Evolutionary conservation across 1,140 invertebrate species (phyloP), one percentile per base, ranked within the genome.

Genomic region (Sweltsa coloradensis): DNA sequence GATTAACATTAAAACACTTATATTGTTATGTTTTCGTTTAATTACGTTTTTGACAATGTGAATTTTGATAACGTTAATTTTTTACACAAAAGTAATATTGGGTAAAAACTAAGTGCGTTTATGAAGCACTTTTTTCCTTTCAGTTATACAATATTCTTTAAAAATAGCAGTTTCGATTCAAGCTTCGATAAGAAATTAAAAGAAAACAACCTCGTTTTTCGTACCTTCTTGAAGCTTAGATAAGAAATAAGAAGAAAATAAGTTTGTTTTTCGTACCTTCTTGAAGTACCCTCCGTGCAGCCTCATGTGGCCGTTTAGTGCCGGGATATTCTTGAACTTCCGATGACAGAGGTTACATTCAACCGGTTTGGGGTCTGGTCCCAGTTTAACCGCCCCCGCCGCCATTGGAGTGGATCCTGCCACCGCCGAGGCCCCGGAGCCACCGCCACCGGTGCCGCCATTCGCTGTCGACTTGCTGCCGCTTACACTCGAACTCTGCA

Each of bases 221-320:
- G n/a, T 1, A 5, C 3, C 34, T 16, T 34, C 19, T 34, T 7
- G 34, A 5, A 18, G 34, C 4, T 34, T 0, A 5, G 7, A 7
- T 34, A 34, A 5, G 39, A 16, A 13, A 14, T 34, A 5, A 2
- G 16, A 23, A 9, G 24, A 50, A 25, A 14, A 23, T 5, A 16
- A 6, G 9, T 6, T 21, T 21, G 23, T 14, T 21, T 9, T 5
- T 3, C 45, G 55, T 63, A 86, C 86, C 78, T 94, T 95, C 67
- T 95, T 95, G 61, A 93, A 89, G 65, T 95, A 96, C 44, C 92
- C 92, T 13, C 93, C 93, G 68, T 97, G 92, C 19, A 96, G 71
- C 55, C 93, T 73, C 92, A 96, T 97, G 61, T 97, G 92, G 13
- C 93, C 92, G 70, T 97, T 97, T 24, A 97, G 75, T 14, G 92